Evolutionary conservation across 2,888 invertebrate species (phyloP).

Genomic region (Hymenopus coronatus): DNA sequence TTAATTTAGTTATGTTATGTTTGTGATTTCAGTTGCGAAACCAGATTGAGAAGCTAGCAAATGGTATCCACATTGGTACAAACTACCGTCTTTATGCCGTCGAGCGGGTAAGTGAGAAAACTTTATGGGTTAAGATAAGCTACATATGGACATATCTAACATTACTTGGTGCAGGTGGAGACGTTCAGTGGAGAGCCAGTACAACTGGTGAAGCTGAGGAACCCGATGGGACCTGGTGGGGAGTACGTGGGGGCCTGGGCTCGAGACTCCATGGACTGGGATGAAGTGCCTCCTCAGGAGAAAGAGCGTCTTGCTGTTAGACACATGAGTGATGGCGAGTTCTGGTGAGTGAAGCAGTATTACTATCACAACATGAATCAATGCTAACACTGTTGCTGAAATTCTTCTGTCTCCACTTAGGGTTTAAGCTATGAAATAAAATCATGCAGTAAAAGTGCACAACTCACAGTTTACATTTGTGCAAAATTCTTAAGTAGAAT

Average conservation of each 20-base stretch:
- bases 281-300: slow-evolving; percentile 69
- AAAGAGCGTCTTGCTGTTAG: slow-evolving; percentile 66
- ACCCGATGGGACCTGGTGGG: slow-evolving; percentile 60
- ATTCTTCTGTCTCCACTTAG: no score
- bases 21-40: slow-evolving; percentile 51
- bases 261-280: slow-evolving; percentile 69
- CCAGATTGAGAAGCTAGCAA: slow-evolving; percentile 62
- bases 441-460: no score
- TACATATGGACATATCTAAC: no score
- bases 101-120: slow-evolving; percentile 59
- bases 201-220: slow-evolving; percentile 67
- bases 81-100: slow-evolving; percentile 75
- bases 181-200: slow-evolving; percentile 67
- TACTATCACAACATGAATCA: background rate
- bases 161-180: slow-evolving; percentile 55
- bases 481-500: no score
- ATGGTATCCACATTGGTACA: slow-evolving; percentile 71
- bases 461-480: no score
- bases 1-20: no score
- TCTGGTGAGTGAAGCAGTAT: slow-evolving; percentile 55
- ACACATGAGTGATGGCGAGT: slow-evolving; percentile 67
- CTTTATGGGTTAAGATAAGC: no score
- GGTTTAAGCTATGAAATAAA: no score
- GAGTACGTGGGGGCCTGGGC: slow-evolving; percentile 72
- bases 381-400: no score